Conservation (phyloP, 2,113 vertebrate species). For the Mungos mungo region DNA sequence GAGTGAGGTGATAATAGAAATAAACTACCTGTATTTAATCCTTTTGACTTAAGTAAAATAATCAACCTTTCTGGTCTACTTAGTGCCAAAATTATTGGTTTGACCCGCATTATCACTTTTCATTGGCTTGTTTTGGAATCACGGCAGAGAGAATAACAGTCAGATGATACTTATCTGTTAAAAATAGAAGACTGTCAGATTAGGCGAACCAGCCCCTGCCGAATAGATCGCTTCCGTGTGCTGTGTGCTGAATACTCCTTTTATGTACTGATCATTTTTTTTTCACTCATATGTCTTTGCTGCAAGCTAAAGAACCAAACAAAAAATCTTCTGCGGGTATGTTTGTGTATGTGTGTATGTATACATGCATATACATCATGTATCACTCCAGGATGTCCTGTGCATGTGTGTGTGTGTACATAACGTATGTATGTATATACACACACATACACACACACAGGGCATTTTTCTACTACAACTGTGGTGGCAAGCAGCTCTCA, state of each 20-base stretch:
- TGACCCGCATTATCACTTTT: slow-evolving; percentile 3
- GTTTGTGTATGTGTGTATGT: not conserved
- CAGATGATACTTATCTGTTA: slow-evolving; percentile 56
- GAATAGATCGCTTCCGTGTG: not conserved
- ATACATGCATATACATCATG: no score
- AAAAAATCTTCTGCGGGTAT: not conserved
- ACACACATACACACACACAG: not conserved
- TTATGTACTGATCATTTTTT: not conserved
- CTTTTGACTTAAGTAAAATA: slow-evolving; percentile 40
- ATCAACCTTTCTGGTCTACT: slow-evolving; percentile 9
- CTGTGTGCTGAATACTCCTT: slow-evolving; percentile 20
- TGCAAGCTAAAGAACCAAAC: not conserved
- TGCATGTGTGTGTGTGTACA: not conserved
- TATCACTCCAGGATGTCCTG: no score
- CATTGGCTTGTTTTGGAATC: slow-evolving; percentile 49
- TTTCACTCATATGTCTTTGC: not conserved
- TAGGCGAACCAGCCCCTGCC: not conserved
- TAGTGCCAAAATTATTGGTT: slow-evolving; percentile 42
- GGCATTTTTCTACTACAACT: not conserved
- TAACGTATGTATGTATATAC: not conserved
- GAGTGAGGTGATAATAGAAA: not conserved
- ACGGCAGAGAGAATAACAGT: not conserved
- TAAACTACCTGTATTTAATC: not conserved
- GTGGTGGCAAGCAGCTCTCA: not conserved
- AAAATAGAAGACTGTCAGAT: slow-evolving; percentile 44